These are phyloP conservation scores for Podilymbus podiceps DNA, from an alignment of 2,113 vertebrate genomes.

Conservation along the genomic window DNA sequence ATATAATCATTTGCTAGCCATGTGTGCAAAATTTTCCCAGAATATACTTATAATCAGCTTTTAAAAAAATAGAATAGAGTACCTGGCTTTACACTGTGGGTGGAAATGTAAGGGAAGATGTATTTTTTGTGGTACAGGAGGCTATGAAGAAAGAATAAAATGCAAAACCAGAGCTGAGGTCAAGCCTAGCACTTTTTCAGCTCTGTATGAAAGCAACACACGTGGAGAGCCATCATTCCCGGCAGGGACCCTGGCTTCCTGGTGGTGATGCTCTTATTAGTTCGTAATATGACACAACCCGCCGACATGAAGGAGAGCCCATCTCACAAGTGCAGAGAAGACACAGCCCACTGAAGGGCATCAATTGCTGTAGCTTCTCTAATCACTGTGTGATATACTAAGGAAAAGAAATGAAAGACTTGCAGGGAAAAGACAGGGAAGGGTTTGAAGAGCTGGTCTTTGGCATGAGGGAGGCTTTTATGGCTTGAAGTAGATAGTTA, in stretches of 20 bases:
- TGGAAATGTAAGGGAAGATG: background rate
- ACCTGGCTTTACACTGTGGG: background rate
- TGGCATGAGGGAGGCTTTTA: background rate
- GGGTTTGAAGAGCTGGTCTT: background rate
- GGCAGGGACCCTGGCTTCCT: constrained; percentile 16
- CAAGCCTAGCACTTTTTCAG: background rate
- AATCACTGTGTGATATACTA: background rate
- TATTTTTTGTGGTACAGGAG: background rate
- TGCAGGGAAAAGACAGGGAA: background rate
- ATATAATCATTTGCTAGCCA: background rate
- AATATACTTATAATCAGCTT: background rate
- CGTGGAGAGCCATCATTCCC: background rate
- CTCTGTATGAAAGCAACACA: background rate
- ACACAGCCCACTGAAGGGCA: background rate
- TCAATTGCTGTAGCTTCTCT: background rate
- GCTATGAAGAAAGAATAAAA: background rate
- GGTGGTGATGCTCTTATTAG: background rate
- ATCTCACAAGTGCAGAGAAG: background rate
- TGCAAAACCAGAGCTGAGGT: background rate
- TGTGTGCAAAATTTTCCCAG: background rate
- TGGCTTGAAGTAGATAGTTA: background rate
- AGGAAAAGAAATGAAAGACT: background rate
- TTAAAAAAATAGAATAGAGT: background rate
- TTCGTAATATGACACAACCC: background rate
- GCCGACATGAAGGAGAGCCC: background rate